Evolutionary conservation across 2,797 vertebrate species (phyloP).

Genomic region (Microctenopoma steveboyesi): DNA sequence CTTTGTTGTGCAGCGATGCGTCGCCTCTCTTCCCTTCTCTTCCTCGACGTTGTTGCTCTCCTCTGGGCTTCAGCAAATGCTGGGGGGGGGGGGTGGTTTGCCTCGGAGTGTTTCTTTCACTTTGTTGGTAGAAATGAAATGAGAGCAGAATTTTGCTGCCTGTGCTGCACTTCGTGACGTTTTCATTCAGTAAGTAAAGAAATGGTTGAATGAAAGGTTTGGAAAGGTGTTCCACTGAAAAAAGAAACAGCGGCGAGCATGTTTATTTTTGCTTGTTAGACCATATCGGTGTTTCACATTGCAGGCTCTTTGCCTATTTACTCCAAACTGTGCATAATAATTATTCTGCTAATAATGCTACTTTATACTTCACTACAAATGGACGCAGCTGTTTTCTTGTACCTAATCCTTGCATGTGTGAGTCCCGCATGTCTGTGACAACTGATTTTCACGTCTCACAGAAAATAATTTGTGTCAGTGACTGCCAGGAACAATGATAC

Average conservation of each 20-base stretch:
- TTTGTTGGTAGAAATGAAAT: constrained; percentile 37
- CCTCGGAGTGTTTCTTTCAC: constrained; percentile 20
- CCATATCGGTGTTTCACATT: not conserved
- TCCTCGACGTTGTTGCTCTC: constrained; percentile 26
- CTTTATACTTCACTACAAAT: not conserved
- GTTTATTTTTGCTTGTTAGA: not conserved
- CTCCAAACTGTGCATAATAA: not conserved
- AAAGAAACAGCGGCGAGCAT: accelerated
- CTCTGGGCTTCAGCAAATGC: constrained; percentile 28
- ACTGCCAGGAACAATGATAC: not conserved
- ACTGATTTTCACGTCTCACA: not conserved
- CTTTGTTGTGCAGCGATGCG: constrained; percentile 61
- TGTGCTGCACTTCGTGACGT: constrained; percentile 6
- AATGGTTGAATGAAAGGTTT: constrained; percentile 13
- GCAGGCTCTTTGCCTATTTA: not conserved
- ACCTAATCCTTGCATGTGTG: not conserved
- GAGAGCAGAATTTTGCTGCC: constrained; percentile 27
- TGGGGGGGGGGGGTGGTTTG: constrained; percentile 1
- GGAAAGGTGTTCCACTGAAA: not conserved
- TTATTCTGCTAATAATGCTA: not conserved
- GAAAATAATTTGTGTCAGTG: not conserved
- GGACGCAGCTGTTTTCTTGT: not conserved
- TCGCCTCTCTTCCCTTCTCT: constrained; percentile 25
- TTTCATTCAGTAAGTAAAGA: constrained; percentile 2
- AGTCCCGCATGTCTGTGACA: not conserved